A percentile compares a stretch with the other conserved stretches of the same genome.
These are phyloP conservation scores for Shinisaurus crocodilurus DNA, from an alignment of 2,113 vertebrate species.

Conservation along the genomic window DNA sequence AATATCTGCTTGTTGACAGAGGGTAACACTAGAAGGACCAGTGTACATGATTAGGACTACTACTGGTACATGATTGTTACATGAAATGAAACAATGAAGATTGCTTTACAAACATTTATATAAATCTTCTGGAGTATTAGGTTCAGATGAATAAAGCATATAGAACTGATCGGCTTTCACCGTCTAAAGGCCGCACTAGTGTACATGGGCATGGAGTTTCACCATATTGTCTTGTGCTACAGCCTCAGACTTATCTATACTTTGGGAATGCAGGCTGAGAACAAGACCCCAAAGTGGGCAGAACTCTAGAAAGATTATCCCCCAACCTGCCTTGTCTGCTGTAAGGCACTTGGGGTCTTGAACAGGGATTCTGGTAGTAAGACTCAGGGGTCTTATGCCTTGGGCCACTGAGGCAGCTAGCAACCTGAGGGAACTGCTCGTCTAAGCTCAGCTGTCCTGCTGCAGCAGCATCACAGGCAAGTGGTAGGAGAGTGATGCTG, in stretches of 20 bases:
- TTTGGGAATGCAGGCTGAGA: not conserved
- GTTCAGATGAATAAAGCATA: constrained; percentile 56
- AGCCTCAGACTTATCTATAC: not conserved
- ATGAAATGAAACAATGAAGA: no score
- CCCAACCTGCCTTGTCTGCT: not conserved
- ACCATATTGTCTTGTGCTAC: not conserved
- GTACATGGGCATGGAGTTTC: not conserved
- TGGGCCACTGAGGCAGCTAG: not conserved
- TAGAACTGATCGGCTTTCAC: constrained; percentile 6
- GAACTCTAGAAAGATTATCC: not conserved
- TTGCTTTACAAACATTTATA: constrained; percentile 32
- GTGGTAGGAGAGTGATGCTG: no score
- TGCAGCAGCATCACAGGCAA: not conserved
- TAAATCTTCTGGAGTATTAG: constrained; percentile 38
- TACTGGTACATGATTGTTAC: constrained; percentile 40
- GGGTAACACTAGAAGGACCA: constrained; percentile 44
- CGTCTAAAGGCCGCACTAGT: constrained; percentile 4
- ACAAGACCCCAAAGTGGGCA: not conserved
- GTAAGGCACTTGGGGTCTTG: not conserved
- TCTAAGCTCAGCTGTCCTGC: no score
- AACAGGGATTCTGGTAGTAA: not conserved
- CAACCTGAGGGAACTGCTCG: not conserved
- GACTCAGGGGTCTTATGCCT: not conserved
- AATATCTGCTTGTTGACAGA: constrained; percentile 56
- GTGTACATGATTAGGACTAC: constrained; percentile 60